A percentile compares a stretch with the other conserved stretches of the same genome.
Conservation (phyloP, 1,140 invertebrate species). For the Cepaea nemoralis region DNA sequence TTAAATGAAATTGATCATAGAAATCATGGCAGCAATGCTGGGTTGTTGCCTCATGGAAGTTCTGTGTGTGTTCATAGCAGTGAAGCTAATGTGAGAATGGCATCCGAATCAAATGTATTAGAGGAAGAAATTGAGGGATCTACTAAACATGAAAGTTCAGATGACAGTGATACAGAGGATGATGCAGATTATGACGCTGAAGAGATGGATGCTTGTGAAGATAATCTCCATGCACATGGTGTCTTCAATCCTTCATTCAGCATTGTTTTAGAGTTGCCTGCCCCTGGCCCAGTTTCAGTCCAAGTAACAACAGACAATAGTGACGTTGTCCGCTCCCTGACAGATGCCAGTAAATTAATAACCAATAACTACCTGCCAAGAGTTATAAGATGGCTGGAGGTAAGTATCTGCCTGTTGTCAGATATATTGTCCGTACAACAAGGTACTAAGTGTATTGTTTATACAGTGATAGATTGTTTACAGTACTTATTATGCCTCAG, state of each 20-base stretch:
- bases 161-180: not conserved
- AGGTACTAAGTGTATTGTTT: too few species aligned
- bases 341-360: constrained; percentile 56
- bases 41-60: too few species aligned
- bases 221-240: constrained; percentile 58
- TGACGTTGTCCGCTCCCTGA: constrained; percentile 58
- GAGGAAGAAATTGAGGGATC: not conserved
- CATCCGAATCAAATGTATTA: not conserved
- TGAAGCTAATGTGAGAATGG: not conserved
- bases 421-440: too few species aligned
- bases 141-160: not conserved
- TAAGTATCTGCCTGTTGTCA: constrained; percentile 33
- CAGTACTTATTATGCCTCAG: too few species aligned
- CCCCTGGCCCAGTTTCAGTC: constrained; percentile 45
- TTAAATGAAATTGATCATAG: too few species aligned
- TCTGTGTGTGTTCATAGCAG: not conserved
- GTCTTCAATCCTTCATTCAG: constrained; percentile 52
- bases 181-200: constrained; percentile 41
- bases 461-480: too few species aligned
- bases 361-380: constrained; percentile 51
- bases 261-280: constrained; percentile 57
- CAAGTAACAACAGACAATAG: constrained; percentile 63
- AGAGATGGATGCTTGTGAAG: constrained; percentile 44
- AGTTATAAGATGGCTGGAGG: constrained; percentile 59
- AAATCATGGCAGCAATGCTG: too few species aligned